These are phyloP conservation scores for Orius laevigatus DNA, from an alignment of 1,140 invertebrate genomes.

Conservation along the genomic window DNA sequence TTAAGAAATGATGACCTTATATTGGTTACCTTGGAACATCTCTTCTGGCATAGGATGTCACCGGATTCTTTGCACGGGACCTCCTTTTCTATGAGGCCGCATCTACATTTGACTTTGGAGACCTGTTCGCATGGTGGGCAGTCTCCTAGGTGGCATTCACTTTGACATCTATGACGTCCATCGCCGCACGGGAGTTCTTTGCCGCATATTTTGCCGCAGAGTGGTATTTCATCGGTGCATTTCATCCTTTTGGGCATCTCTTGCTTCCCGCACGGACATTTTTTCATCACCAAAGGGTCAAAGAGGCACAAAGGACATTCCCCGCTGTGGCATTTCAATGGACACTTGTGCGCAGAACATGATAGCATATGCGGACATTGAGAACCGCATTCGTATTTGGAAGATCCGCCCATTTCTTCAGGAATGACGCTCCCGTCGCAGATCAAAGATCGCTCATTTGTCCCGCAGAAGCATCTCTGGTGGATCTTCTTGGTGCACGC, in stretches of 20 bases:
- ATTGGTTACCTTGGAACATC: slow-evolving; percentile 59
- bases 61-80: slow-evolving; percentile 59
- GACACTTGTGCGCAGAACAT: slow-evolving; percentile 66
- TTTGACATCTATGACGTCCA: slow-evolving; percentile 34
- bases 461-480: slow-evolving; percentile 38
- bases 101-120: slow-evolving; percentile 71
- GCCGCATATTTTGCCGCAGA: slow-evolving; percentile 62
- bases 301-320: slow-evolving; percentile 37
- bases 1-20: background rate
- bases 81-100: slow-evolving; percentile 70
- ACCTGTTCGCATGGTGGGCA: slow-evolving; percentile 69
- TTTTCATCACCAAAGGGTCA: slow-evolving; percentile 42
- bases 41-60: slow-evolving; percentile 66
- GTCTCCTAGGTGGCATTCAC: slow-evolving; percentile 59
- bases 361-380: slow-evolving; percentile 46
- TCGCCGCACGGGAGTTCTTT: slow-evolving; percentile 63
- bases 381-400: slow-evolving; percentile 43
- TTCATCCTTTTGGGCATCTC: slow-evolving; percentile 34
- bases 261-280: slow-evolving; percentile 77
- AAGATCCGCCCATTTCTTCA: slow-evolving; percentile 3
- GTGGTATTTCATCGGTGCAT: slow-evolving; percentile 74
- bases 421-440: slow-evolving; percentile 28
- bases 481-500: slow-evolving; percentile 36
- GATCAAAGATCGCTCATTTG: slow-evolving; percentile 29
- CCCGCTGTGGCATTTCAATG: slow-evolving; percentile 49